These are phyloP conservation scores for Pardalotus punctatus DNA, from an alignment of 2,113 vertebrate genomes.

Conservation along the genomic window DNA sequence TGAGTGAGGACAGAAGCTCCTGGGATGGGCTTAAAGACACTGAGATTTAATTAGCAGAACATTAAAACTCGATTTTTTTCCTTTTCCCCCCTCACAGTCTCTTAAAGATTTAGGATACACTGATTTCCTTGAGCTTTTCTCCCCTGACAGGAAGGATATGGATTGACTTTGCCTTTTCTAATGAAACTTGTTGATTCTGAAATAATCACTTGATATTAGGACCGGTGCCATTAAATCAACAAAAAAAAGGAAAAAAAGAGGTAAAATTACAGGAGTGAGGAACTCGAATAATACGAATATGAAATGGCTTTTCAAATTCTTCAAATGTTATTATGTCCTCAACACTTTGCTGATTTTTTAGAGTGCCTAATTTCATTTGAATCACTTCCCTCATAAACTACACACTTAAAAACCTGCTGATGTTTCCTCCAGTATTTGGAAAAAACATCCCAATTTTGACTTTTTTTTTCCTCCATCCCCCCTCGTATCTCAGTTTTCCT, in stretches of 20 bases:
- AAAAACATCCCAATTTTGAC: neutral
- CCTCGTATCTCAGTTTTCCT: neutral
- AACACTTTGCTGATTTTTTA: constrained; percentile 1
- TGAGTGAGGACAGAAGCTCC: neutral
- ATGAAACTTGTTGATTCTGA: neutral
- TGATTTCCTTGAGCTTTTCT: neutral
- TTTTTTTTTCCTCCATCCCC: neutral
- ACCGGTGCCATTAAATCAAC: neutral
- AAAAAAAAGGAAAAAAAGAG: neutral
- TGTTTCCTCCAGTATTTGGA: neutral
- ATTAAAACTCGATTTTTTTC: neutral
- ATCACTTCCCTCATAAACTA: constrained; percentile 24
- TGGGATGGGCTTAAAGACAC: neutral
- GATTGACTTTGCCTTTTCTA: neutral
- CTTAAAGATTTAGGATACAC: neutral
- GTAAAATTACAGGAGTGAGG: neutral
- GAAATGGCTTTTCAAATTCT: neutral
- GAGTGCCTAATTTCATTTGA: constrained; percentile 42
- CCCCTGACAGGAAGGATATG: neutral
- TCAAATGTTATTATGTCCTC: constrained; percentile 29
- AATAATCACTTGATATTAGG: neutral
- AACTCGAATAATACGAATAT: neutral
- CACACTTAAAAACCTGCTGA: constrained; percentile 17
- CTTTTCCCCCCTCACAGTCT: neutral
- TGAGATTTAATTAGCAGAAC: neutral